These are phyloP conservation scores for Lophura nycthemera DNA, from an alignment of 2,113 vertebrate genomes.

Conservation along the genomic window DNA sequence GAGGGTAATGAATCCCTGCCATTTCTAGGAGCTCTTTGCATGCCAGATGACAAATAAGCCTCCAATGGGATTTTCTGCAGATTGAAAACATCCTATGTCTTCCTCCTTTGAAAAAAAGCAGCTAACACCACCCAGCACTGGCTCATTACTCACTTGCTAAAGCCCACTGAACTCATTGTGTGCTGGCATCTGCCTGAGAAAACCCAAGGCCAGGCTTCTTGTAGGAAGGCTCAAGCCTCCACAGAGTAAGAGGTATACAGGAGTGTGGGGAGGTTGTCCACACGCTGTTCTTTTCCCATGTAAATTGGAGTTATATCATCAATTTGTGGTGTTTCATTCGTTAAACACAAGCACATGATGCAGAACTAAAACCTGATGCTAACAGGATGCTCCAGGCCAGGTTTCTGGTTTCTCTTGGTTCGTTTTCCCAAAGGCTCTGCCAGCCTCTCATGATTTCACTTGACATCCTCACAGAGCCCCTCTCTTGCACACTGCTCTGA, in stretches of 20 bases:
- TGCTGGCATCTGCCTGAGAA: neutral
- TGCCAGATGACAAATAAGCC: neutral
- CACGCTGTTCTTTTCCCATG: neutral
- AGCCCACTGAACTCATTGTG: neutral
- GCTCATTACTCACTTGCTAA: neutral
- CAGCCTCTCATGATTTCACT: neutral
- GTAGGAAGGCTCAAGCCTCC: neutral
- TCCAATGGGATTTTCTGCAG: conserved; percentile 18
- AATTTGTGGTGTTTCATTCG: neutral
- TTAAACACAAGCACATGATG: neutral
- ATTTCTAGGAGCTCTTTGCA: neutral
- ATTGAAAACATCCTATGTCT: neutral
- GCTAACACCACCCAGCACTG: neutral
- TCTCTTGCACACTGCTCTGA: neutral
- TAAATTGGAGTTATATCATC: neutral
- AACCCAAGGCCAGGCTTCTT: neutral
- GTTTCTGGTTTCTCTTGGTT: neutral
- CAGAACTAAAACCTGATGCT: neutral
- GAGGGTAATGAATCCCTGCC: conserved; percentile 43
- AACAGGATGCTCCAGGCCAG: neutral
- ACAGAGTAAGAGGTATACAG: fast-evolving
- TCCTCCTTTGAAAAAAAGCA: neutral
- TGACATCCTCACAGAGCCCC: neutral
- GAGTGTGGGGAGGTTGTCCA: neutral
- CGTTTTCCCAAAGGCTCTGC: neutral